Evolutionary conservation across 2,888 invertebrate species (phyloP).

Genomic region (Vannuccia rotundouncinata): DNA sequence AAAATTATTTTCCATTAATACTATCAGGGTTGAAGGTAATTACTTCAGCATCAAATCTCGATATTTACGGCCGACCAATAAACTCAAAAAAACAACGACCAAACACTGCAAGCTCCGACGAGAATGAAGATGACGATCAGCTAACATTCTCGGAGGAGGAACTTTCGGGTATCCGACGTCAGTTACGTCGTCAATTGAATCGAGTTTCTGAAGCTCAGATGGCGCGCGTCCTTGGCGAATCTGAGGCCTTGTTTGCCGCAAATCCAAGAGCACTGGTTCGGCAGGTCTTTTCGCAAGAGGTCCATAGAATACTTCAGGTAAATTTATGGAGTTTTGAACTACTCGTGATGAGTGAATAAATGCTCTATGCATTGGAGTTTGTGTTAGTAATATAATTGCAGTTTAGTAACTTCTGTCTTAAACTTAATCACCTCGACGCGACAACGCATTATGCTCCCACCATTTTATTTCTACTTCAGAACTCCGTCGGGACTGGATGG

Average conservation of each 20-base stretch:
- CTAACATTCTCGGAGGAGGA: not conserved
- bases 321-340: too few relatives aligned
- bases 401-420: too few relatives aligned
- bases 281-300: not conserved
- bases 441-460: too few relatives aligned
- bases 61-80: not conserved
- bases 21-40: not conserved
- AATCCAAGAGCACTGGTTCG: not conserved
- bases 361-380: too few relatives aligned
- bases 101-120: not conserved
- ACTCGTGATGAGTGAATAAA: too few relatives aligned
- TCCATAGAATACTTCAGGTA: not conserved
- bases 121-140: not conserved
- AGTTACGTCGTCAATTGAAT: not conserved
- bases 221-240: not conserved
- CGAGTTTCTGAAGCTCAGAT: not conserved
- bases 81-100: not conserved
- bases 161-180: not conserved
- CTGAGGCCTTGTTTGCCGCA: not conserved
- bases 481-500: not conserved
- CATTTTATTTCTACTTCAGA: too few relatives aligned
- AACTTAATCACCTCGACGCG: too few relatives aligned
- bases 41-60: not conserved
- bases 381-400: too few relatives aligned
- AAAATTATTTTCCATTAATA: too few relatives aligned